phyloP scores from a whole-genome alignment of 2,888 invertebrate species.

The Apamea epomidion region DNA sequence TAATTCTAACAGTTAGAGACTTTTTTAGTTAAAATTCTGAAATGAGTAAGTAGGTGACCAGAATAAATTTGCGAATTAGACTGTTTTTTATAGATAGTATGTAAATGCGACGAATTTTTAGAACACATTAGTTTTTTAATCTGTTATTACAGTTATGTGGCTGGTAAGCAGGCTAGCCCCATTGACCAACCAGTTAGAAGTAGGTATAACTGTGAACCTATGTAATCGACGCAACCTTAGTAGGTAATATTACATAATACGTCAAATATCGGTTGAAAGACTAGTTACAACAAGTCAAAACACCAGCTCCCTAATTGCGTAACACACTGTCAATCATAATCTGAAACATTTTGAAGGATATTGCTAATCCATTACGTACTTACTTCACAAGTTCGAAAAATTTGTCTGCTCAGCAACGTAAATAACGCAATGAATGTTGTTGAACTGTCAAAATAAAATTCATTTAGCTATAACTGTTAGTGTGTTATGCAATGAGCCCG shows the following conservation, averaged over 20 bases:
- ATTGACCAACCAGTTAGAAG: conserved; percentile 28
- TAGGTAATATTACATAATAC: neutral
- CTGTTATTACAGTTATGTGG: conserved; percentile 2
- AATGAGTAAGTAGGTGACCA: neutral
- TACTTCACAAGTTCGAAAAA: too few relatives aligned
- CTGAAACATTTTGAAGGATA: too few relatives aligned
- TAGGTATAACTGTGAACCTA: conserved; percentile 33
- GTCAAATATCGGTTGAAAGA: neutral
- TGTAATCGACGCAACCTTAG: neutral
- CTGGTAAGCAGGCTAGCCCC: conserved; percentile 17
- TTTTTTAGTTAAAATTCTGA: neutral
- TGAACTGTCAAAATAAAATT: too few relatives aligned
- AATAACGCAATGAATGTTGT: too few relatives aligned
- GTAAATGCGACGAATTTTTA: neutral
- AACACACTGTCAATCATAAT: too few relatives aligned
- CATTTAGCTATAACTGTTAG: too few relatives aligned
- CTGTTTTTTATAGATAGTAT: neutral
- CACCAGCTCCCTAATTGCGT: too few relatives aligned
- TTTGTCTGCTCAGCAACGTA: too few relatives aligned
- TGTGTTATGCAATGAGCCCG: too few relatives aligned
- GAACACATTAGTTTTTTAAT: conserved; percentile 4
- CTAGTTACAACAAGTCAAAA: neutral
- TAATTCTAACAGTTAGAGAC: neutral
- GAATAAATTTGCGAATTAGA: neutral
- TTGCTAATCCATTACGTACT: too few relatives aligned